Evolutionary conservation across 2,113 vertebrate species (phyloP), one percentile per base, ranked within the genome.

Genomic region (Fulmarus glacialis): DNA sequence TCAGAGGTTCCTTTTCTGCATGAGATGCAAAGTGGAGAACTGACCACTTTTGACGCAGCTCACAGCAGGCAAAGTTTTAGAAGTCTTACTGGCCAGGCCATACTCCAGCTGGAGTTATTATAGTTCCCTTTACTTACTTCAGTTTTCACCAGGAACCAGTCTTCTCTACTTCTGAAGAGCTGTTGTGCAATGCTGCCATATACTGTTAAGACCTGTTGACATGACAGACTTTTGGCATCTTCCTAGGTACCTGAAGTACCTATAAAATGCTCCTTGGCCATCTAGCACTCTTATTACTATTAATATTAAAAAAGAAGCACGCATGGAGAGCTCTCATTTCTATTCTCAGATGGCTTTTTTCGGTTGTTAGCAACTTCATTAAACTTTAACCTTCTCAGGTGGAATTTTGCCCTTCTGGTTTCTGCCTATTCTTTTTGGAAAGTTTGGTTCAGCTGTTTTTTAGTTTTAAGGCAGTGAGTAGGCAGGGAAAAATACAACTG

Each of bases 381-480:
- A 23, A 70, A 50, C 15, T 81, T 74, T 20, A 67, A 70, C 29
- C 29, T 82, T 87, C 72, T 68, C 66, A 52, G 74, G 58, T 86
- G 27, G 66, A 90, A 85, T 60, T 93, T 64, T 93, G 43, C 67
- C 79, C 42, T 82, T 82, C 82, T 91, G 62, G 21, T 82, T 84
- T 85, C 67, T 85, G 45, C 16, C 66, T 77, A 73, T 48, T 45
- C 11, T 42, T 79, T 82, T 55, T 73, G 15, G 62, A 93, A 97
- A 80, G 43, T 62, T 96, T 82, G 22, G 66, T 70, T 96, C 92
- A 92, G 58, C 74, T 82, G 74, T 16, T 94, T 73, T 96, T 77
- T 11, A 88, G 62, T 58, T 90, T 89, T 64, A 90, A 73, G 74
- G 36, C 36, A 68, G 23, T 8, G 38, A 92, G 64, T 59, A 89